These are phyloP conservation scores for Venusia cambrica DNA, from an alignment of 2,888 invertebrate genomes.

Conservation along the genomic window DNA sequence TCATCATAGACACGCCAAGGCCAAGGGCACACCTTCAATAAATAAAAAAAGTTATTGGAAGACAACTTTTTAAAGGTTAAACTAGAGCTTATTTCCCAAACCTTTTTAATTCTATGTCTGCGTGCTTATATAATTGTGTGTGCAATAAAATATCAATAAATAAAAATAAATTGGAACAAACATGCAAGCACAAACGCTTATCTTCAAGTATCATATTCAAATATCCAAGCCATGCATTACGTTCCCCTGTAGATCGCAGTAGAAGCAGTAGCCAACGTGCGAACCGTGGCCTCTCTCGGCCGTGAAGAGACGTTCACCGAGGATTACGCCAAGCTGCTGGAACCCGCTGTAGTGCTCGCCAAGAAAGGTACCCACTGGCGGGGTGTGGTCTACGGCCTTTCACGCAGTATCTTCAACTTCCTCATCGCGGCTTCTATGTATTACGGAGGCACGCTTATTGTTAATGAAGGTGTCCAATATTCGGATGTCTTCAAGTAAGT, in stretches of 20 bases:
- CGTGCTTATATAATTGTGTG: too few relatives aligned
- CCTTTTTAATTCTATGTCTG: too few relatives aligned
- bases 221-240: not conserved
- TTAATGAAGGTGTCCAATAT: slow-evolving; percentile 78
- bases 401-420: slow-evolving; percentile 86
- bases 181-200: too few relatives aligned
- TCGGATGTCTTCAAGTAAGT: slow-evolving; percentile 86
- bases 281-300: slow-evolving; percentile 88
- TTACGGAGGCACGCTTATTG: slow-evolving; percentile 86
- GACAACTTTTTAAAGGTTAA: too few relatives aligned
- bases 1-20: too few relatives aligned
- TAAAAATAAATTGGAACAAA: too few relatives aligned
- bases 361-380: slow-evolving; percentile 83
- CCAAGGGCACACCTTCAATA: too few relatives aligned
- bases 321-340: slow-evolving; percentile 82
- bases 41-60: too few relatives aligned
- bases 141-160: too few relatives aligned
- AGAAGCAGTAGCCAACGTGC: slow-evolving; percentile 88
- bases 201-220: not conserved
- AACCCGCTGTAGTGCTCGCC: slow-evolving; percentile 81
- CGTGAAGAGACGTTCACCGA: slow-evolving; percentile 85
- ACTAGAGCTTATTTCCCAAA: too few relatives aligned
- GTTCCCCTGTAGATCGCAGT: slow-evolving; percentile 81
- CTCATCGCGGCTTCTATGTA: slow-evolving; percentile 86
- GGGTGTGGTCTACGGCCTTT: slow-evolving; percentile 86